Conservation (phyloP, 2,113 vertebrate genomes). For the Erpornis zantholeuca region DNA sequence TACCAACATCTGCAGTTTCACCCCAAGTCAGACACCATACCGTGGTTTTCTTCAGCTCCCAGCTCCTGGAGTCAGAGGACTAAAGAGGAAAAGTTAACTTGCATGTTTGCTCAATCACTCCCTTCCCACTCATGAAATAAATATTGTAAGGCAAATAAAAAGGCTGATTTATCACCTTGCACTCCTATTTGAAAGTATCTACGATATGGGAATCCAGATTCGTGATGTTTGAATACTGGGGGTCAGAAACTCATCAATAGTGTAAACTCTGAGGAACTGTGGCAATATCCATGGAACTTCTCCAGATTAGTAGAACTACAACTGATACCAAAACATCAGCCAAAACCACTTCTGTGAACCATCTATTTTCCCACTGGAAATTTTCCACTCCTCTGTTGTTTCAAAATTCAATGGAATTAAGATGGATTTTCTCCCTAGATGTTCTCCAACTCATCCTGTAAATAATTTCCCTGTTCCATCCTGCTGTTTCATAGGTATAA, state of each 20-base stretch:
- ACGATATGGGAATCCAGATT: neutral
- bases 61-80: neutral
- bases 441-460: neutral
- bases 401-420: neutral
- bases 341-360: neutral
- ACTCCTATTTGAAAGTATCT: neutral
- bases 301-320: neutral
- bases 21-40: neutral
- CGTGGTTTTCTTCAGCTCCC: neutral
- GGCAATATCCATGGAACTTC: neutral
- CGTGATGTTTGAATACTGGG: neutral
- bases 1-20: neutral
- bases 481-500: neutral
- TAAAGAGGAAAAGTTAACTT: neutral
- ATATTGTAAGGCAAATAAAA: neutral
- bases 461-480: neutral
- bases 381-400: neutral
- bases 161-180: neutral
- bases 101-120: neutral
- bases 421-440: neutral
- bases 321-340: neutral
- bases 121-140: neutral
- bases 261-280: neutral
- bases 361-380: neutral
- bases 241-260: neutral